These are phyloP conservation scores for Pristiophorus japonicus DNA, from an alignment of 2,113 vertebrate species.

Conservation along the genomic window DNA sequence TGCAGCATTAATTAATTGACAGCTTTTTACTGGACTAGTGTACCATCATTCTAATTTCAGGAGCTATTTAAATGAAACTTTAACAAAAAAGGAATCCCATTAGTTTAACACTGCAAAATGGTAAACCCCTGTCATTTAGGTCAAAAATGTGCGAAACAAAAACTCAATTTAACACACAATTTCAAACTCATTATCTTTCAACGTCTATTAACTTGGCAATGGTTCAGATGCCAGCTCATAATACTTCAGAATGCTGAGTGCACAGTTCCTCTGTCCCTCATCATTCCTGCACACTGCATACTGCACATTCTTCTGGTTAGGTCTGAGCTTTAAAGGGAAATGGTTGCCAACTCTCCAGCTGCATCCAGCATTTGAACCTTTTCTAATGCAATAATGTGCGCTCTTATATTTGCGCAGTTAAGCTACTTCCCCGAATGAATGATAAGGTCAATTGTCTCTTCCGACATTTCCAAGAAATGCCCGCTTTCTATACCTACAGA, in stretches of 20 bases:
- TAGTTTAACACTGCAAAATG: conserved; percentile 63
- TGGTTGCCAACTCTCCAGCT: conserved; percentile 22
- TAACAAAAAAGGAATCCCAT: conserved; percentile 23
- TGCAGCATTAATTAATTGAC: conserved; percentile 12
- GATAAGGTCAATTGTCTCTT: conserved; percentile 1
- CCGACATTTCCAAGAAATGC: background rate
- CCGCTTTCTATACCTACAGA: background rate
- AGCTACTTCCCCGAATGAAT: conserved; percentile 1
- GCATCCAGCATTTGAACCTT: conserved; percentile 23
- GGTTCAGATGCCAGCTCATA: conserved; percentile 79
- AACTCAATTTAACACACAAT: conserved; percentile 80
- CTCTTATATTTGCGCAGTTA: background rate
- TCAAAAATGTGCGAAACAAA: conserved; percentile 63
- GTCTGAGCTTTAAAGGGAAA: conserved; percentile 33
- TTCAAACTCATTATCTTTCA: conserved; percentile 85
- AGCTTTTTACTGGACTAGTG: conserved; percentile 21
- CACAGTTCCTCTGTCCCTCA: conserved; percentile 63
- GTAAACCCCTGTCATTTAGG: conserved; percentile 63
- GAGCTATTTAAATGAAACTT: conserved; percentile 34
- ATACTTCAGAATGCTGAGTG: conserved; percentile 81
- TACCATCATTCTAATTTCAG: conserved; percentile 20
- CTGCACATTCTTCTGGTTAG: conserved; percentile 34
- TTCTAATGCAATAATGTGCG: background rate
- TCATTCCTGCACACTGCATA: conserved; percentile 49
- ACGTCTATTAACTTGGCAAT: conserved; percentile 81